Percentiles rank a stretch among this genome's conserved stretches.
phyloP scores from a whole-genome alignment of 1,140 invertebrate genomes.

The Metopolophium dirhodum region DNA sequence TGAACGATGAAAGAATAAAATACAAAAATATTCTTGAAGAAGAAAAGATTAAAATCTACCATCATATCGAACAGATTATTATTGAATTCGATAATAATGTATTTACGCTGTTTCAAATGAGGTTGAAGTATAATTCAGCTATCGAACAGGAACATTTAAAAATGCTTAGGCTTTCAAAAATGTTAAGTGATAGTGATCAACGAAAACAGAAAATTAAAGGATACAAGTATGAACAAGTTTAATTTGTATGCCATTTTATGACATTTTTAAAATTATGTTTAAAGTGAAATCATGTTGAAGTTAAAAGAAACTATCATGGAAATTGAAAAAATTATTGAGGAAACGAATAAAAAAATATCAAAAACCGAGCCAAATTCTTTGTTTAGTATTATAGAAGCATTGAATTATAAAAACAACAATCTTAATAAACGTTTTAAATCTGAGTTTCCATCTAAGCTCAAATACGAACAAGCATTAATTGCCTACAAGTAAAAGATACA shows the following conservation, averaged over 20 bases:
- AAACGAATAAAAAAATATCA: background rate
- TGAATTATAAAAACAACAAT: constrained; percentile 1
- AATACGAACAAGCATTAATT: constrained; percentile 33
- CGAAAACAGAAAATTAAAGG: constrained; percentile 5
- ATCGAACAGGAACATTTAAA: constrained; percentile 70
- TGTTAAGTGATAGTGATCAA: constrained; percentile 35
- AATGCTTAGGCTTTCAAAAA: constrained; percentile 64
- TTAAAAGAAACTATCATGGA: background rate
- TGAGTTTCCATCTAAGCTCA: constrained; percentile 36
- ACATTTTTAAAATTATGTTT: background rate
- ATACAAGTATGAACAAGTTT: background rate
- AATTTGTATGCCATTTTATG: background rate
- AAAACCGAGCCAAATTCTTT: constrained; percentile 13
- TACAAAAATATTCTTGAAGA: constrained; percentile 35
- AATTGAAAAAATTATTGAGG: background rate
- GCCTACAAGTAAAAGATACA: constrained; percentile 24
- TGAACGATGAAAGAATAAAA: constrained; percentile 4
- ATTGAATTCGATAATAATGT: constrained; percentile 69
- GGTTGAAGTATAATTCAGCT: constrained; percentile 69
- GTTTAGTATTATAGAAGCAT: background rate
- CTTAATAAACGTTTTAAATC: constrained; percentile 41
- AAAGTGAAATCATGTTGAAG: background rate
- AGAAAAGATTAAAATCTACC: background rate
- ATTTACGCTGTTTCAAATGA: constrained; percentile 67
- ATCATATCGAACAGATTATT: constrained; percentile 59